A percentile compares a stretch with the other conserved stretches of the same genome.
Conservation (phyloP, 2,113 vertebrate species). For the Puffinus mauretanicus region DNA sequence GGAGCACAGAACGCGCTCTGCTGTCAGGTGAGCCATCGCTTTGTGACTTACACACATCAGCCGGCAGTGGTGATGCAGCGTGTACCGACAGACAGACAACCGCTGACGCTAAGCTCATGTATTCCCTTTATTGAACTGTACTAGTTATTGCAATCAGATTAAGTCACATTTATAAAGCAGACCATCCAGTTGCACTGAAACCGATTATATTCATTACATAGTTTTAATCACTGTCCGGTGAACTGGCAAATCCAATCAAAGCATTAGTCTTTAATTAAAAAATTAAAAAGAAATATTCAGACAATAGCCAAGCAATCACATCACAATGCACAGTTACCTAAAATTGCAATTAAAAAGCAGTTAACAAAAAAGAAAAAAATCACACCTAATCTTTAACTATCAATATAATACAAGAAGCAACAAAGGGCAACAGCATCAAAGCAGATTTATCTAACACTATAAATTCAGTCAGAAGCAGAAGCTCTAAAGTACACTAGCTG, state of each 20-base stretch:
- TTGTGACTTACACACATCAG: background rate
- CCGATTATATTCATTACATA: constrained; percentile 97
- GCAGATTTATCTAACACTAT: constrained; percentile 90
- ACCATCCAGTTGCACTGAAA: constrained; percentile 97
- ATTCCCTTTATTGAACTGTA: constrained; percentile 94
- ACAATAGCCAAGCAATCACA: constrained; percentile 98
- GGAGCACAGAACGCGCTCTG: background rate
- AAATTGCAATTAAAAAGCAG: constrained; percentile 82
- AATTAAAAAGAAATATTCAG: constrained; percentile 92
- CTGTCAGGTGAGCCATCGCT: background rate
- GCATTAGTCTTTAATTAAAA: constrained; percentile 97
- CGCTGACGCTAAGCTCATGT: constrained; percentile 72
- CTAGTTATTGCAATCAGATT: constrained; percentile 98
- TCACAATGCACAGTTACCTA: constrained; percentile 96
- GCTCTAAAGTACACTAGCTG: constrained; percentile 86
- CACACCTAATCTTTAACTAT: constrained; percentile 87
- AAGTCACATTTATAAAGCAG: constrained; percentile 99
- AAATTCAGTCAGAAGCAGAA: constrained; percentile 85
- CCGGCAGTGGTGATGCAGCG: background rate
- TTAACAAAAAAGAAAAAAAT: constrained; percentile 68
- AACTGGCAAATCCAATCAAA: constrained; percentile 98
- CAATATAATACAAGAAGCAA: constrained; percentile 93
- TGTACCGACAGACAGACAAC: constrained; percentile 46
- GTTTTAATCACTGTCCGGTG: constrained; percentile 92
- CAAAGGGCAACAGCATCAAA: constrained; percentile 87